These are phyloP conservation scores for Parauchenoglanis punctatus DNA, from an alignment of 2,797 vertebrate species.

Conservation along the genomic window DNA sequence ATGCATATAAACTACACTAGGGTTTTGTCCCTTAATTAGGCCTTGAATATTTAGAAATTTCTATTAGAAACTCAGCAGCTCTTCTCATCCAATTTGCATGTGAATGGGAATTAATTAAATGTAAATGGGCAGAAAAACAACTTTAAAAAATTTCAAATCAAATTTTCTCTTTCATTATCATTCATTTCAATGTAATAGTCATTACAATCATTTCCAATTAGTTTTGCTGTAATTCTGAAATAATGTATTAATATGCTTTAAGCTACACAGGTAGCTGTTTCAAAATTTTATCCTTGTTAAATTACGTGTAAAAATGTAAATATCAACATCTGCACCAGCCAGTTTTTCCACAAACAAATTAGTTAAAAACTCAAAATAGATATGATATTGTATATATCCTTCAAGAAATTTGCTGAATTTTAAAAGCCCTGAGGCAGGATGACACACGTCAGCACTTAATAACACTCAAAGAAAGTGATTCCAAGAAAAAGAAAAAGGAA, in stretches of 20 bases:
- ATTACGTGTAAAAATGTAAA: neutral
- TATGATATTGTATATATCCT: neutral
- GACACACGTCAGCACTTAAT: neutral
- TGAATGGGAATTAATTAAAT: neutral
- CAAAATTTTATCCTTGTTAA: neutral
- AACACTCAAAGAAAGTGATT: slow-evolving; percentile 14
- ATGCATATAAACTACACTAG: neutral
- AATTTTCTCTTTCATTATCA: neutral
- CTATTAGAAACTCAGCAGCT: neutral
- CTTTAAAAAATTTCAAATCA: neutral
- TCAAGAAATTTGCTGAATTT: neutral
- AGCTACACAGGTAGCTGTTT: neutral
- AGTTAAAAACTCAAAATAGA: neutral
- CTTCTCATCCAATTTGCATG: neutral
- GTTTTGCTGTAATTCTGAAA: neutral
- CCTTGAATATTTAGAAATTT: neutral
- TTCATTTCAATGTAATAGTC: no score
- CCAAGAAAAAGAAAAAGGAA: neutral
- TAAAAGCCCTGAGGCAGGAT: neutral
- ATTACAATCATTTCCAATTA: neutral
- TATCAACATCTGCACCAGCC: neutral
- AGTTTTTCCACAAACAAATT: neutral
- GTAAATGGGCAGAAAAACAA: neutral
- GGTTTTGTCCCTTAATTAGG: neutral
- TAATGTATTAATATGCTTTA: neutral